Conservation (phyloP, 2,113 vertebrate species). For the Myotis lucifugus region DNA sequence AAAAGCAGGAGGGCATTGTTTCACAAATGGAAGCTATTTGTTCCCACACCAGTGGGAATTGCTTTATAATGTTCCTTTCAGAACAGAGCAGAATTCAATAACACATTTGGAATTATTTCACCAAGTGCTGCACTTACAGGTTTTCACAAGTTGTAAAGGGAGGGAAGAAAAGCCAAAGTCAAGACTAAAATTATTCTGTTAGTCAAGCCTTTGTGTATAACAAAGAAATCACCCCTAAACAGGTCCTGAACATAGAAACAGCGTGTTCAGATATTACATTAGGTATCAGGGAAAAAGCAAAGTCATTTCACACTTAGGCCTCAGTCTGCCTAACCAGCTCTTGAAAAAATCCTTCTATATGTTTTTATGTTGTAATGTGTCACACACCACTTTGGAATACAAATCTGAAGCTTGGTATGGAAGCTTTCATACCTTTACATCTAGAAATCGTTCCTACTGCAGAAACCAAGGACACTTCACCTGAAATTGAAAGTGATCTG, state of each 20-base stretch:
- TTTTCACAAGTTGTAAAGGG: constrained; percentile 24
- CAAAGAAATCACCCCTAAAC: background rate
- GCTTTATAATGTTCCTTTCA: constrained; percentile 48
- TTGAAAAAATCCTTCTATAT: background rate
- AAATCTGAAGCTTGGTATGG: background rate
- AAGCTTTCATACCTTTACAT: background rate
- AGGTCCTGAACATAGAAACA: background rate
- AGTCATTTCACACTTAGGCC: background rate
- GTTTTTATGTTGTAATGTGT: background rate
- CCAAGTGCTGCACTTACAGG: background rate
- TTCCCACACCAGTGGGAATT: constrained; percentile 25
- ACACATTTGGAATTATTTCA: background rate
- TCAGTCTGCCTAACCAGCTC: background rate
- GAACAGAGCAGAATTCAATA: constrained; percentile 43
- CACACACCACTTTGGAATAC: background rate
- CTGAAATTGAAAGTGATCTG: background rate
- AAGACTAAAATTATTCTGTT: background rate
- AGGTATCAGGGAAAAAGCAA: background rate
- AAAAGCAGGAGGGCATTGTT: constrained; percentile 66
- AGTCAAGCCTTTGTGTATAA: background rate
- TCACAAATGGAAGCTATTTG: constrained; percentile 66
- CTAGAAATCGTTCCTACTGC: background rate
- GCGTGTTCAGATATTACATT: background rate
- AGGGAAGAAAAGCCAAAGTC: background rate
- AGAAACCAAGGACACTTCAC: background rate